A percentile compares a stretch with the other conserved stretches of the same genome.
Conservation (phyloP, 2,888 invertebrate species). For the Tryphoninae sp. region DNA sequence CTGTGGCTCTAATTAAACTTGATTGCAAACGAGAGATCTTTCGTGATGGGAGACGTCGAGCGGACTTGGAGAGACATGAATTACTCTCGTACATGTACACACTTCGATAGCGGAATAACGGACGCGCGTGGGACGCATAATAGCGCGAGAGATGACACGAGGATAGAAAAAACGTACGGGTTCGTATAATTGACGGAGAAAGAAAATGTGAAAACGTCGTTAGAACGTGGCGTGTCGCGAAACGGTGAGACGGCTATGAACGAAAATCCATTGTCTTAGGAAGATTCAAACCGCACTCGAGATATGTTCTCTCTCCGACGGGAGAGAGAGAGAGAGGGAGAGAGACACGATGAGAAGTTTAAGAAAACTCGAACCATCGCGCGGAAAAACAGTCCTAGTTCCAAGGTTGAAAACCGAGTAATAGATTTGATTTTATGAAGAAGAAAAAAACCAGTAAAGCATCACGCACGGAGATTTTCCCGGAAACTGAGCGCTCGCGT, state of each 20-base stretch:
- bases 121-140: background rate
- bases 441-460: too few relatives aligned
- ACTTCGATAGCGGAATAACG: constrained; percentile 13
- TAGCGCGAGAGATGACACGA: background rate
- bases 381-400: background rate
- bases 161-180: background rate
- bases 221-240: constrained; percentile 16
- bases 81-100: constrained; percentile 15
- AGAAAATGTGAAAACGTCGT: constrained; percentile 46
- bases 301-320: background rate
- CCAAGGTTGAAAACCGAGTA: too few relatives aligned
- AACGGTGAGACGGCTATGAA: constrained; percentile 41
- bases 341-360: constrained; percentile 6
- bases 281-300: background rate
- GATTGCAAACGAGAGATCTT: constrained; percentile 60
- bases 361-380: constrained; percentile 27
- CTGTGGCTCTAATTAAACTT: constrained; percentile 63
- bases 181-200: constrained; percentile 34
- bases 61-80: constrained; percentile 14
- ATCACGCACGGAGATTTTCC: too few relatives aligned
- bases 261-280: constrained; percentile 29
- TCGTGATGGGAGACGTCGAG: constrained; percentile 49
- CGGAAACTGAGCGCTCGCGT: too few relatives aligned
- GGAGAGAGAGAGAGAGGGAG: constrained; percentile 15
- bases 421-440: too few relatives aligned